phyloP scores from a whole-genome alignment of 2,888 invertebrate genomes.

The Taenaris catops region DNA sequence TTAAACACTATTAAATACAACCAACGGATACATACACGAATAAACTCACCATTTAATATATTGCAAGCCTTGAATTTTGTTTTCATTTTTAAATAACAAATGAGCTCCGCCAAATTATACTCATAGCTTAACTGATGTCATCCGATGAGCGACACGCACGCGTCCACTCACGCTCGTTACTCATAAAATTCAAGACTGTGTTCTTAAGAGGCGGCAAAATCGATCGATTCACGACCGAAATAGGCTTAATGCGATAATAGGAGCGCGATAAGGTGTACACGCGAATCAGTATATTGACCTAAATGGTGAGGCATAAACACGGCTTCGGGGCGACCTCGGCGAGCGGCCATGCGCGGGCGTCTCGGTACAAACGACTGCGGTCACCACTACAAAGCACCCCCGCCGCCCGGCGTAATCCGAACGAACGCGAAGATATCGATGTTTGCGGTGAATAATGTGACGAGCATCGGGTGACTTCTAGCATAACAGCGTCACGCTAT shows the following conservation, averaged over 20 bases:
- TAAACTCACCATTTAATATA: too few species aligned
- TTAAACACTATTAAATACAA: too few species aligned
- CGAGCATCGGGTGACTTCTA: constrained; percentile 50
- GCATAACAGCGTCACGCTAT: constrained; percentile 27
- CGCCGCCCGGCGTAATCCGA: constrained; percentile 63
- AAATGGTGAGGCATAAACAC: constrained; percentile 54
- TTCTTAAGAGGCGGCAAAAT: constrained; percentile 43
- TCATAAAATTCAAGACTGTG: constrained; percentile 61
- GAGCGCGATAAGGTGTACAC: constrained; percentile 72
- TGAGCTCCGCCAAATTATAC: too few species aligned
- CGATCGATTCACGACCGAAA: constrained; percentile 70
- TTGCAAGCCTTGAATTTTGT: too few species aligned
- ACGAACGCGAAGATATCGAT: constrained; percentile 67
- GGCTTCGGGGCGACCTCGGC: constrained; percentile 65
- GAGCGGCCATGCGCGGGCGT: constrained; percentile 65
- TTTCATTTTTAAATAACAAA: too few species aligned
- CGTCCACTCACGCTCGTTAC: constrained; percentile 57
- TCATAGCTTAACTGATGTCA: constrained; percentile 77
- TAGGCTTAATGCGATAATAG: constrained; percentile 74
- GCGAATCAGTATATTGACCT: constrained; percentile 74
- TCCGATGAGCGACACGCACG: constrained; percentile 64
- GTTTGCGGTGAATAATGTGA: constrained; percentile 69
- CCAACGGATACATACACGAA: too few species aligned
- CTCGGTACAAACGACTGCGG: constrained; percentile 67
- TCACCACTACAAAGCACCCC: constrained; percentile 55